Evolutionary conservation across 2,797 vertebrate genomes (phyloP), one percentile per base, ranked within the genome.

Genomic region (Anguilla marmorata): DNA sequence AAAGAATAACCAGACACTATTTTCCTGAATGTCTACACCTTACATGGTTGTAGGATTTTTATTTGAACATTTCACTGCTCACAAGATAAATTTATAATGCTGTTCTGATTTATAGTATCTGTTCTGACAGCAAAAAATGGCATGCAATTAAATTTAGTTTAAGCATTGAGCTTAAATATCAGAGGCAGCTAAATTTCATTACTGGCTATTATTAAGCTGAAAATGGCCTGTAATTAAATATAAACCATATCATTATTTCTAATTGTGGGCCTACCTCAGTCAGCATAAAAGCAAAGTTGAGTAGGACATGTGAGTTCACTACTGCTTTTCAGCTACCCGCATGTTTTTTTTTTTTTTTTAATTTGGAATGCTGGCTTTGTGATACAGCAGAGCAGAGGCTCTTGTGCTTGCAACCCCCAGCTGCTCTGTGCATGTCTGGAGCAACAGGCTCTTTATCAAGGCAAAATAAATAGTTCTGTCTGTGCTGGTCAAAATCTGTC

Each of bases 251-350:
- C 92, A 91, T 85, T 86, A 76, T 89, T 90, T 91, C 91, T 93
- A 93, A 90, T 24, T 41, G 54, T 58, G 21, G 92, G 89, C 85
- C 85, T 90, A 85, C 89, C 89, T 90, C 52, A 52, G 21, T 93
- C 84, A 90, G 92, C 63, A 79, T 58, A 87, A 91, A 92, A 92
- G 92, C 90, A 85, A 87, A 84, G 93, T 93, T 95, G 93, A 93
- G 90, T 89, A 88, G 94, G 91, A 91, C 91, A 91, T 95, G 93
- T 94, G 94, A 93, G 94, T 93, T 93, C 94, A 93, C 95, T 93
- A 90, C 90, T 90, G 91, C 87, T 90, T 86, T 92, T 95, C 95
- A 95, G 92, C 93, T 37, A 63, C 87, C 93, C 94, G 95, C 91
- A 94, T 95, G 92, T 95, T 92, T 93, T 91, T 45, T 45, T 45